Evolutionary conservation across 2,113 vertebrate species (phyloP).

Genomic region (Trematocara unimaculatum): DNA sequence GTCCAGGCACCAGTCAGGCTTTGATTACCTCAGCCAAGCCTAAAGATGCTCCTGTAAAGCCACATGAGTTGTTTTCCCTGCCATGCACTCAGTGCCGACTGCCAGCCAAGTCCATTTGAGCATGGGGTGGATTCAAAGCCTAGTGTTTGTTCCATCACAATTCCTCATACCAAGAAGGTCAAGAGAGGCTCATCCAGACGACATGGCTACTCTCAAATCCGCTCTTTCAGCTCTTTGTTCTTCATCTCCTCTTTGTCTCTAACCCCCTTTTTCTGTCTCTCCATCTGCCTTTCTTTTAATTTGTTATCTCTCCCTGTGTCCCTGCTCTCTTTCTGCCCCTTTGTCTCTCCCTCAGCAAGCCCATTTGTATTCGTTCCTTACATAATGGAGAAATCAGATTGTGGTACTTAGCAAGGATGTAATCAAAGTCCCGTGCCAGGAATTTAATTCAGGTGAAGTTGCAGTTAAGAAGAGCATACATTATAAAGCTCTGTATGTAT

Average conservation of each 20-base stretch:
- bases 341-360: conserved; percentile 1
- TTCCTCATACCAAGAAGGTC: conserved; percentile 25
- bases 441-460: conserved; percentile 38
- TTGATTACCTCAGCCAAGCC: conserved; percentile 17
- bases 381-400: conserved; percentile 17
- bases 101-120: not conserved
- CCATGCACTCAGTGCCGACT: not conserved
- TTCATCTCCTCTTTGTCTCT: not conserved
- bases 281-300: not conserved
- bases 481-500: conserved; percentile 18
- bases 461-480: conserved; percentile 24
- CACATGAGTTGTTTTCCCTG: not conserved
- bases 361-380: conserved; percentile 27
- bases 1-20: not conserved
- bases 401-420: conserved; percentile 17
- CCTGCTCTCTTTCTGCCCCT: not conserved
- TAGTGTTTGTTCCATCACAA: not conserved
- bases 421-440: conserved; percentile 10
- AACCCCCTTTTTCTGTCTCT: not conserved
- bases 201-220: not conserved
- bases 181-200: conserved; percentile 23
- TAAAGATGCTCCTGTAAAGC: conserved; percentile 19
- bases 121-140: conserved; percentile 23
- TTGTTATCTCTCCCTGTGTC: not conserved
- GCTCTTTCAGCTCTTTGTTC: conserved; percentile 19